phyloP scores from a whole-genome alignment of 2,888 invertebrate genomes.

The Brachypalpus laphriformis region DNA sequence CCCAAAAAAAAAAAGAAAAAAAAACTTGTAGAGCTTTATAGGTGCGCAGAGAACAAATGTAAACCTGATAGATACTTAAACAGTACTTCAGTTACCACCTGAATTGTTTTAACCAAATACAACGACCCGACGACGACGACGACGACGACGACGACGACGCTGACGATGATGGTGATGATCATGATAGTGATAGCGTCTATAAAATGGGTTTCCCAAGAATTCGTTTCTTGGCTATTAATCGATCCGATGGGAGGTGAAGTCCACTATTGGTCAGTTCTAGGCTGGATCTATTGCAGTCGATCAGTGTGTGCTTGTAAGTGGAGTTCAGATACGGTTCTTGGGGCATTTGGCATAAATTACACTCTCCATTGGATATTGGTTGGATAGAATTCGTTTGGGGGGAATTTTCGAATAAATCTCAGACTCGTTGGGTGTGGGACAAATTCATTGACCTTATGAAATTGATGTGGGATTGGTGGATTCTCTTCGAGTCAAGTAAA shows the following conservation, averaged over 20 bases:
- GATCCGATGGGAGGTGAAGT: conserved; percentile 14
- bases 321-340: background rate
- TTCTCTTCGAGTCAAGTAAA: background rate
- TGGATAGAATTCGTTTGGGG: background rate
- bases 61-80: conserved; percentile 13
- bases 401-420: background rate
- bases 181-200: conserved; percentile 7
- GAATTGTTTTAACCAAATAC: conserved; percentile 15
- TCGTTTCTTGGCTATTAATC: conserved; percentile 21
- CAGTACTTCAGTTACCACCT: conserved; percentile 13
- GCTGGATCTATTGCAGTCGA: background rate
- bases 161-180: background rate
- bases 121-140: background rate
- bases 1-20: background rate
- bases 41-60: background rate
- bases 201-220: conserved; percentile 21
- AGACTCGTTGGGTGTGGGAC: background rate
- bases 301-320: background rate
- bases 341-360: conserved; percentile 28
- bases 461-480: background rate
- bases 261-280: background rate
- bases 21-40: conserved; percentile 1
- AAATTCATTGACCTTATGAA: conserved; percentile 17
- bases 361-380: background rate
- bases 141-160: background rate